These are phyloP conservation scores for Rhinolophus sinicus DNA, from an alignment of 2,113 vertebrate species.

Conservation along the genomic window DNA sequence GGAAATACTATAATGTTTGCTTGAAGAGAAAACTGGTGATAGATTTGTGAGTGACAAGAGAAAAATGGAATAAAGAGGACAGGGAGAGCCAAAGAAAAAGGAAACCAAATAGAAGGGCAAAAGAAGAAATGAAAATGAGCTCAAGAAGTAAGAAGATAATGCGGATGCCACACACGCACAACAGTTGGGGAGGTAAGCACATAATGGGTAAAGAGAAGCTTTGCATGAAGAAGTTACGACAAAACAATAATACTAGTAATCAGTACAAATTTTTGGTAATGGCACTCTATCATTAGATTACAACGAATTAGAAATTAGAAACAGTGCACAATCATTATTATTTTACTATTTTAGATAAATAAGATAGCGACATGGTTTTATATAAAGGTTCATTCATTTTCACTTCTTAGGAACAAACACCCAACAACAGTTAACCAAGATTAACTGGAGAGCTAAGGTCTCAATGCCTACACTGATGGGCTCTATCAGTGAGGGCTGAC, in stretches of 20 bases:
- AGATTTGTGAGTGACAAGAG: background rate
- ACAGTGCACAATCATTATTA: background rate
- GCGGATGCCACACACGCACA: background rate
- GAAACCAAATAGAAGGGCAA: background rate
- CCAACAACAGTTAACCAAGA: background rate
- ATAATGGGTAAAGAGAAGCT: background rate
- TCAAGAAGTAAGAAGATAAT: background rate
- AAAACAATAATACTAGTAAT: background rate
- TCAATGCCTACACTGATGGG: background rate
- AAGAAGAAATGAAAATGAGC: slow-evolving; percentile 21
- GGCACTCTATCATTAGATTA: background rate
- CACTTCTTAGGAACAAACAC: slow-evolving; percentile 43
- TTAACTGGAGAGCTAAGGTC: background rate
- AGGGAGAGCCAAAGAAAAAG: background rate
- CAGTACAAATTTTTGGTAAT: background rate
- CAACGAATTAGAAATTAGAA: background rate
- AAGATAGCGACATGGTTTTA: slow-evolving; percentile 14
- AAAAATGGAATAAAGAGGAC: background rate
- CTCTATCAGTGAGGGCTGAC: background rate
- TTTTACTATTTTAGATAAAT: background rate
- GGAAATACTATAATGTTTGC: background rate
- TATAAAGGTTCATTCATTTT: background rate
- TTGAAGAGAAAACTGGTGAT: slow-evolving; percentile 14
- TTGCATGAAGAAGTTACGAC: background rate
- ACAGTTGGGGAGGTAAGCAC: background rate